Conservation (phyloP, 2,797 vertebrate species). For the Lemur catta region DNA sequence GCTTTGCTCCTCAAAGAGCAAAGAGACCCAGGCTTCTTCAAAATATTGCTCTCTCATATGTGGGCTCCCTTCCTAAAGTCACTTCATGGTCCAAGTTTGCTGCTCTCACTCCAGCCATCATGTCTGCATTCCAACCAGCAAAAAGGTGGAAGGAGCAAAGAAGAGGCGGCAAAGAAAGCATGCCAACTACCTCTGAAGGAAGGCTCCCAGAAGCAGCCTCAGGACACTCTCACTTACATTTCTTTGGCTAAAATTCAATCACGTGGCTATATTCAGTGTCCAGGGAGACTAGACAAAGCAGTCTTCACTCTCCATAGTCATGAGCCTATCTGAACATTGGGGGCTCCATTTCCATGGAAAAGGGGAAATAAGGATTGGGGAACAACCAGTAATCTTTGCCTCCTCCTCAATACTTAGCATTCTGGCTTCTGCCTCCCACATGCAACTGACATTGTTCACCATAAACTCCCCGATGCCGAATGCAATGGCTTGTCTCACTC, state of each 20-base stretch:
- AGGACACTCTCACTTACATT: not conserved
- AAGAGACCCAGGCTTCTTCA: not conserved
- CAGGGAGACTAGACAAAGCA: not conserved
- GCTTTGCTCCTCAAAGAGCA: not conserved
- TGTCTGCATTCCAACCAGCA: not conserved
- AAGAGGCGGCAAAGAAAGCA: not conserved
- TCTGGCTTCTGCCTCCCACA: not conserved
- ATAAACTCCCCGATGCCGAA: not conserved
- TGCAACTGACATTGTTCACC: not conserved
- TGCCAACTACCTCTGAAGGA: not conserved
- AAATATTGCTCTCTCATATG: not conserved
- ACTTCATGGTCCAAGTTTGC: not conserved
- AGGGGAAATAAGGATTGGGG: not conserved
- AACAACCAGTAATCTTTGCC: not conserved
- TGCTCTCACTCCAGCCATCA: not conserved
- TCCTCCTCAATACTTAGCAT: not conserved
- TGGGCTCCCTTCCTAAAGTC: not conserved
- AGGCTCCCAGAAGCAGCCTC: not conserved
- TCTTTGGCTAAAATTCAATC: not conserved
- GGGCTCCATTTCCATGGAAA: not conserved
- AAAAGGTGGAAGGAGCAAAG: not conserved
- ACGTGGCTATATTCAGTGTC: not conserved
- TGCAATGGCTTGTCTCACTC: not conserved
- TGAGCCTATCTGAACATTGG: not conserved
- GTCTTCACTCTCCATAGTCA: not conserved